These are phyloP conservation scores for Hydrolagus colliei DNA, from an alignment of 2,797 vertebrate genomes.

Conservation along the genomic window DNA sequence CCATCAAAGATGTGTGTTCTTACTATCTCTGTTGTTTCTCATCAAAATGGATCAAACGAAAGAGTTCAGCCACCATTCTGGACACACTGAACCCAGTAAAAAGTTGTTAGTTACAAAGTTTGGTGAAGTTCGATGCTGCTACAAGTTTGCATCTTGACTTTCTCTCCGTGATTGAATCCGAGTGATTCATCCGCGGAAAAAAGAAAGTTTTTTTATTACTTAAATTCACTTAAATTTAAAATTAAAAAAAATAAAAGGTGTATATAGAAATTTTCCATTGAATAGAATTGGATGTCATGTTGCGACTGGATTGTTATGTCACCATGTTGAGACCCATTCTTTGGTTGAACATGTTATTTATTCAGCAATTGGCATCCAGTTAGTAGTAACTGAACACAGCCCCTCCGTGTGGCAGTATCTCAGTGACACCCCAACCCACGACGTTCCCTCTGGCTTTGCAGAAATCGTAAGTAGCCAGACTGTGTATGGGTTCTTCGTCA, in stretches of 20 bases:
- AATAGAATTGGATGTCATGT: too few species aligned
- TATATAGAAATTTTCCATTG: too few species aligned
- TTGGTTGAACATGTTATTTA: background rate
- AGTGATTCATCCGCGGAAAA: background rate
- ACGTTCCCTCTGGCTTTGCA: slow-evolving; percentile 72
- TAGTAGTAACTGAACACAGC: slow-evolving; percentile 73
- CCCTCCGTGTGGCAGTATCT: slow-evolving; percentile 75
- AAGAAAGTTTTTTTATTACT: background rate
- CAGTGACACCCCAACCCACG: slow-evolving; percentile 84
- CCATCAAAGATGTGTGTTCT: background rate
- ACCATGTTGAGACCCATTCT: background rate
- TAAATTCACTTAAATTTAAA: too few species aligned
- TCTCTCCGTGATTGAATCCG: background rate
- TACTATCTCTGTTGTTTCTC: background rate
- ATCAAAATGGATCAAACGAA: background rate
- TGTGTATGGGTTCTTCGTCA: slow-evolving; percentile 58
- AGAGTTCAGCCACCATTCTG: background rate
- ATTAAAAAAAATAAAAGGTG: too few species aligned
- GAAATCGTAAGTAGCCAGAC: slow-evolving; percentile 51
- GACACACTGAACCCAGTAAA: background rate
- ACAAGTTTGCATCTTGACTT: background rate
- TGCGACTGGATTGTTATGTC: background rate
- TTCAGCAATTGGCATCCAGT: background rate
- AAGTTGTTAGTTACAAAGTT: background rate
- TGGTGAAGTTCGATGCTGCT: too few species aligned